Percentiles rank a stretch among this genome's conserved stretches.
Evolutionary conservation across 2,888 invertebrate genomes (phyloP).

Genomic region (Tromatobia lineatoria): DNA sequence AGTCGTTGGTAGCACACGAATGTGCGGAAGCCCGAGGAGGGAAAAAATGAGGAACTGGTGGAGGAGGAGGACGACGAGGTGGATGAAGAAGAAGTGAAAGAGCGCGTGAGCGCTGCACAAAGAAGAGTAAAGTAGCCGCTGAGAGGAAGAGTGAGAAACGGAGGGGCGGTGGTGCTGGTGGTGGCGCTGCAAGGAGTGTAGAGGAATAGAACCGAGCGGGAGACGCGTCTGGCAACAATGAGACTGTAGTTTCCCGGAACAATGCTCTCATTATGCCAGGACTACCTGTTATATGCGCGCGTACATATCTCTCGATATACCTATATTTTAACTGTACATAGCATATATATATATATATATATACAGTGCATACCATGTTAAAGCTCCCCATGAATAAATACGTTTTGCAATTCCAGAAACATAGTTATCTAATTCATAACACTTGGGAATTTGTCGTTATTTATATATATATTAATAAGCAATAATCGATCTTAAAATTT

Average conservation of each 20-base stretch:
- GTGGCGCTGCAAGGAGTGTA: constrained; percentile 49
- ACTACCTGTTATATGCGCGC: constrained; percentile 54
- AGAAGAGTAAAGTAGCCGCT: constrained; percentile 44
- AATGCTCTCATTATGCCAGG: constrained; percentile 83
- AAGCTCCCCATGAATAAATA: no score
- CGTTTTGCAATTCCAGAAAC: no score
- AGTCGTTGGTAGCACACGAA: constrained; percentile 50
- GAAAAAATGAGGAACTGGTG: constrained; percentile 5
- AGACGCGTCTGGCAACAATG: constrained; percentile 81
- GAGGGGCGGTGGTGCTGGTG: constrained; percentile 35
- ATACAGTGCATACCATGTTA: constrained; percentile 39
- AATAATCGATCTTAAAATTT: no score
- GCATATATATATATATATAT: constrained; percentile 63
- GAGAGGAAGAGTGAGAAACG: constrained; percentile 57
- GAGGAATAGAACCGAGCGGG: constrained; percentile 67
- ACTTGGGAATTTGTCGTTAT: no score
- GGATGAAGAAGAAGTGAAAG: constrained; percentile 28
- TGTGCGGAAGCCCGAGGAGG: constrained; percentile 51
- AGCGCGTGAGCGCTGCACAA: constrained; percentile 31
- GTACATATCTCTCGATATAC: constrained; percentile 73
- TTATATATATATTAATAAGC: no score
- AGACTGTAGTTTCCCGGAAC: constrained; percentile 83
- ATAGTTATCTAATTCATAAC: no score
- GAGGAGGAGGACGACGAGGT: constrained; percentile 60
- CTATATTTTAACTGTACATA: constrained; percentile 73